Evolutionary conservation across 2,888 invertebrate species (phyloP), one percentile per base, ranked within the genome.

Genomic region (Teleogryllus oceanicus): DNA sequence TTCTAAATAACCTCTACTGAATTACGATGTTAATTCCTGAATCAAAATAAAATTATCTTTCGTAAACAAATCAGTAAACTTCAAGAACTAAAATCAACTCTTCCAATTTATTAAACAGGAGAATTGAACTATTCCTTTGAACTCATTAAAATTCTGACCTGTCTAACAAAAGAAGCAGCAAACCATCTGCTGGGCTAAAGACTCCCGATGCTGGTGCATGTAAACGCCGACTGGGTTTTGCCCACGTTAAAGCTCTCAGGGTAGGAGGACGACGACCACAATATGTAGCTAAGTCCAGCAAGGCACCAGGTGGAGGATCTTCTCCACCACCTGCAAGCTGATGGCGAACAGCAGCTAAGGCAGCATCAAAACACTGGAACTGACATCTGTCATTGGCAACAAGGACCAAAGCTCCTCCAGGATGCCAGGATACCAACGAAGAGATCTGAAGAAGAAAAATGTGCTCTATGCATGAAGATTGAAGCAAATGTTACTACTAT

Each of bases 291-390:
- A 94, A 86, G 84, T 94, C 93, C 11, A 94, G 86, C 78, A 93
- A 87, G 84, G 89, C 90, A 0, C 90, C 87, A 2, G 92, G 90
- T 16, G 89, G 89, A 16, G 90, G 88, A 84, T 93, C 92, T 86
- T 94, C 94, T 80, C 90, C 90, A 85, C 94, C 94, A 80, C 90
- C 90, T 50, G 91, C 86, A 78, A 93, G 87, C 85, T 94, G 93
- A 83, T 91, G 90, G 83, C 90, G 91, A 77, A 94, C 87, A 80
- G 91, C 90, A 49, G 91, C 90, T 81, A 94, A 87, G 3, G 94
- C 92, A 82, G 92, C 88, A 85, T 95, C 94, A 85, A 92, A 94
- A 85, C 93, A 92, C 87, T 94, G 93, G 81, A 94, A 88, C 85
- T 94, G 93, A 10, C 94, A 93, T 82, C 91, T 89, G 84, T 92